phyloP scores from a whole-genome alignment of 2,888 invertebrate species.

The Drosophila eohydei region DNA sequence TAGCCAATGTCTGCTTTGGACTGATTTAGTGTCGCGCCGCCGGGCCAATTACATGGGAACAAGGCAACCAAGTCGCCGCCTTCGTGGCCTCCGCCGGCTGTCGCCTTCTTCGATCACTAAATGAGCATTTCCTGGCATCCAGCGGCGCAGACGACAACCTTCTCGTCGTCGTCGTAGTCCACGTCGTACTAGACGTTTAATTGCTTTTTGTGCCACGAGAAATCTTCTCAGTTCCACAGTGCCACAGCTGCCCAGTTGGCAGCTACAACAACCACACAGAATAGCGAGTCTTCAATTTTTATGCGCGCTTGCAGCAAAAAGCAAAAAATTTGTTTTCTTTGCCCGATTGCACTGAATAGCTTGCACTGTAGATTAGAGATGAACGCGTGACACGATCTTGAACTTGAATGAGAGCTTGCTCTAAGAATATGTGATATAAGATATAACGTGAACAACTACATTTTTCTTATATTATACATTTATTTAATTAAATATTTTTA shows the following conservation, averaged over 20 bases:
- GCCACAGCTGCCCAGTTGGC: constrained; percentile 30
- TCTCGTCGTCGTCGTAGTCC: constrained; percentile 59
- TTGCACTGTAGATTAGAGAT: constrained; percentile 31
- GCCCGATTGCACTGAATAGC: constrained; percentile 50
- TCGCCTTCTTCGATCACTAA: constrained; percentile 69
- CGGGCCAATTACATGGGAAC: constrained; percentile 69
- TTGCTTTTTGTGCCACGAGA: constrained; percentile 81
- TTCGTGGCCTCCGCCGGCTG: constrained; percentile 15
- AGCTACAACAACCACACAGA: constrained; percentile 12
- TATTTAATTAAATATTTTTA: not conserved
- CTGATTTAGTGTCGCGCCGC: constrained; percentile 78
- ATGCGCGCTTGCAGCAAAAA: constrained; percentile 47
- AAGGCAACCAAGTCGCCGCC: constrained; percentile 20
- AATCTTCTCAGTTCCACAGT: constrained; percentile 59
- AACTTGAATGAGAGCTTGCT: not conserved
- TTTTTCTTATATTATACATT: not conserved
- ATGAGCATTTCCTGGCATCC: constrained; percentile 85
- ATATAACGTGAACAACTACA: no score
- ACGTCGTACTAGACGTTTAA: constrained; percentile 83
- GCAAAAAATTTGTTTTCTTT: constrained; percentile 44
- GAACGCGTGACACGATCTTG: constrained; percentile 8
- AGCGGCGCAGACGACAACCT: constrained; percentile 81
- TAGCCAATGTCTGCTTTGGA: constrained; percentile 73
- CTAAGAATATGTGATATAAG: not conserved
- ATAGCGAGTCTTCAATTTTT: constrained; percentile 54